phyloP scores from a whole-genome alignment of 2,888 invertebrate genomes.

The Automeris io region DNA sequence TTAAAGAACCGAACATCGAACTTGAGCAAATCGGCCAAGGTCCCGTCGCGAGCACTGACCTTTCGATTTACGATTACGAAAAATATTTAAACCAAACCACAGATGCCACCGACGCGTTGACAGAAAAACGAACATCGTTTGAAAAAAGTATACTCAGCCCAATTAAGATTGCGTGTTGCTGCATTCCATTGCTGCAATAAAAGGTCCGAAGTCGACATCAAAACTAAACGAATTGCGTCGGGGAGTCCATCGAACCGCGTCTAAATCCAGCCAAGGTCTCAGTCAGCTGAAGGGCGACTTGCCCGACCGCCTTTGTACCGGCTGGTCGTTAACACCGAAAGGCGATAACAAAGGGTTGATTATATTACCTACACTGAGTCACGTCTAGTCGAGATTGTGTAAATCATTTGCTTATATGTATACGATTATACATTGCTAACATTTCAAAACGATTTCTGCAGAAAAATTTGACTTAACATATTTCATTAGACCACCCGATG shows the following conservation, averaged over 20 bases:
- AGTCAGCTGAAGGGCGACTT: slow-evolving; percentile 67
- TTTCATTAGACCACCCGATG: slow-evolving; percentile 50
- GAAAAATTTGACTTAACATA: slow-evolving; percentile 21
- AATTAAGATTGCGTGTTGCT: slow-evolving; percentile 44
- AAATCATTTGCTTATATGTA: slow-evolving; percentile 10
- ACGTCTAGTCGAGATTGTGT: slow-evolving; percentile 35
- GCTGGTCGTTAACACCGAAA: slow-evolving; percentile 63
- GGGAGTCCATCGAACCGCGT: slow-evolving; percentile 67
- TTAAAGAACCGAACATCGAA: slow-evolving; percentile 63
- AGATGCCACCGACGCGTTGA: slow-evolving; percentile 20
- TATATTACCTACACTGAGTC: slow-evolving; percentile 55
- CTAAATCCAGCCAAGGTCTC: slow-evolving; percentile 75
- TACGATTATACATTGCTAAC: background rate
- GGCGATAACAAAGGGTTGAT: slow-evolving; percentile 69
- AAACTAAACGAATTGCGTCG: slow-evolving; percentile 58
- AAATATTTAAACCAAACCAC: slow-evolving; percentile 27
- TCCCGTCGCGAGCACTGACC: slow-evolving; percentile 57
- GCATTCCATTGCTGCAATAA: slow-evolving; percentile 51
- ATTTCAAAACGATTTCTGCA: slow-evolving; percentile 10
- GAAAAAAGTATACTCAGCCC: slow-evolving; percentile 31
- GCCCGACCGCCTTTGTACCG: slow-evolving; percentile 55
- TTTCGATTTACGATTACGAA: slow-evolving; percentile 28
- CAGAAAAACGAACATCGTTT: slow-evolving; percentile 23
- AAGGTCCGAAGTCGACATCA: slow-evolving; percentile 51
- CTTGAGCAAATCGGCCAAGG: slow-evolving; percentile 72